phyloP scores from a whole-genome alignment of 2,888 invertebrate species.

The Calliphora vomitoria region DNA sequence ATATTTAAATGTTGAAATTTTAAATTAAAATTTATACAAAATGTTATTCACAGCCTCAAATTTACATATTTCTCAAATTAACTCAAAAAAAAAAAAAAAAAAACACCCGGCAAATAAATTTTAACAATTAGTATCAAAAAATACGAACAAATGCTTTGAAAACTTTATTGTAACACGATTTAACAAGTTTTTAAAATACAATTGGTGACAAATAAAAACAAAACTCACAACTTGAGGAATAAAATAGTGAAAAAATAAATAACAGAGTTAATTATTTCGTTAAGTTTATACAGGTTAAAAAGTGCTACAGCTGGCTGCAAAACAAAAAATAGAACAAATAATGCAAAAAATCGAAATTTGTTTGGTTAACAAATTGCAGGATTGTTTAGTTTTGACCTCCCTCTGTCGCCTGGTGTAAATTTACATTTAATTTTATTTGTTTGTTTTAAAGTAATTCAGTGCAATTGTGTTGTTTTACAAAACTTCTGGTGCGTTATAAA shows the following conservation, averaged over 20 bases:
- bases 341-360: not conserved
- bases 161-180: conserved; percentile 44
- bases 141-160: conserved; percentile 25
- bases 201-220: not conserved
- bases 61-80: conserved; percentile 27
- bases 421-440: not conserved
- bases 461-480: not conserved
- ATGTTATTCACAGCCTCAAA: conserved; percentile 3
- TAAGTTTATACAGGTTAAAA: conserved; percentile 2
- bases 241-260: conserved; percentile 34
- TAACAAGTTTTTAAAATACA: conserved; percentile 12
- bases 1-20: conserved; percentile 37
- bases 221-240: not conserved
- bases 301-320: not conserved
- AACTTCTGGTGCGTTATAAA: not conserved
- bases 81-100: conserved; percentile 22
- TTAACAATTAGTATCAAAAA: conserved; percentile 40
- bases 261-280: conserved; percentile 7
- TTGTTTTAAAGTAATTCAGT: not conserved
- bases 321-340: not conserved
- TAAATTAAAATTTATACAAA: conserved; percentile 53
- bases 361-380: not conserved
- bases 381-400: not conserved
- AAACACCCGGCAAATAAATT: conserved; percentile 42
- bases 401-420: not conserved